Percentiles rank a stretch among this genome's conserved stretches.
Evolutionary conservation across 2,113 vertebrate species (phyloP).

Genomic region (Megaceryle maxima): DNA sequence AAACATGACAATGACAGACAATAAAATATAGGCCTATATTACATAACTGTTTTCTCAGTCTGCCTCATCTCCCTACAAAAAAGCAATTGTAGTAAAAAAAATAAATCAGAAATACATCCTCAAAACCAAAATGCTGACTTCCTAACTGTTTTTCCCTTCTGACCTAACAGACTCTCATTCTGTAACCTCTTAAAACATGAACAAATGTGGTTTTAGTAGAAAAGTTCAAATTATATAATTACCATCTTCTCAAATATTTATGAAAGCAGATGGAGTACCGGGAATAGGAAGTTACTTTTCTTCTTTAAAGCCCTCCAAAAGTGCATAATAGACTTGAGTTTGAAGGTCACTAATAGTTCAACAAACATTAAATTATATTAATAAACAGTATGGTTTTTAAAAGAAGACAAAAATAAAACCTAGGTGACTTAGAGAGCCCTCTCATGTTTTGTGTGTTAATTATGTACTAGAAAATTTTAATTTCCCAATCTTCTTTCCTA

Average conservation of each 20-base stretch:
- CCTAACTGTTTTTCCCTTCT: background rate
- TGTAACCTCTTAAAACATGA: background rate
- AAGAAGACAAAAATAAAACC: background rate
- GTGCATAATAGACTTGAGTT: background rate
- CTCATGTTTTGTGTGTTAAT: background rate
- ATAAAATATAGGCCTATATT: background rate
- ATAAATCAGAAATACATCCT: background rate
- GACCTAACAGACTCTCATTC: background rate
- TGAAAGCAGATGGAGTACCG: background rate
- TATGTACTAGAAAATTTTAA: background rate
- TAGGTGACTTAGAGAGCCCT: background rate
- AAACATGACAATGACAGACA: background rate
- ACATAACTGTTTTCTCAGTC: background rate
- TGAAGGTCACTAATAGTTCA: background rate
- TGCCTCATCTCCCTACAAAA: background rate
- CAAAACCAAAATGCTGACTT: background rate
- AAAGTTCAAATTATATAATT: background rate
- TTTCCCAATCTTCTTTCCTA: background rate
- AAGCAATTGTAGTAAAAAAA: background rate
- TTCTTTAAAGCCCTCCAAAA: background rate
- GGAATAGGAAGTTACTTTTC: background rate
- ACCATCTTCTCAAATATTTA: background rate
- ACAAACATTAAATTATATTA: background rate
- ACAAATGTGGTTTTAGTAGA: background rate
- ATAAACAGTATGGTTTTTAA: background rate